Base-by-base conservation (phyloP, 92 coral and sea anemone species). In the Montipora capitata region DNA sequence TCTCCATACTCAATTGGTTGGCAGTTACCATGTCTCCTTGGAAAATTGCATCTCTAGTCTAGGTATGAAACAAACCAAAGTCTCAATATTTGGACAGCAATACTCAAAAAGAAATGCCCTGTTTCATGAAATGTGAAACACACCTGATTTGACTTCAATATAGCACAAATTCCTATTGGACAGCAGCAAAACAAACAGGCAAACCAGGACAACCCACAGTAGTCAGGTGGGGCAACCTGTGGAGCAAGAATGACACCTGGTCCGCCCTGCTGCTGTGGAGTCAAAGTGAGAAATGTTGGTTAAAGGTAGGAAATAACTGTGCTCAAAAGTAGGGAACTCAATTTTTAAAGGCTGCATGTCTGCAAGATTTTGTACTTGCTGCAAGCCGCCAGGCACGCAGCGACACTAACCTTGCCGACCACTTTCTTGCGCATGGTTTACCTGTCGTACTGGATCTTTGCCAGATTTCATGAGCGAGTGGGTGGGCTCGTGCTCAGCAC, bases 171-270 rank as follows among this genome's bases (percentile, higher is more conserved):
- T 68, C 93, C 95, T 40, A 64, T 2, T 18, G 95, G 95, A 76
- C 88, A 89, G 82, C 73, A 92, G 51, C 95, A 89, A 79, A 87
- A 92, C 77, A 92, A 70, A 61, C 95, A 92, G 10, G 95, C 72
- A 76, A 89, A 92, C 93, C 93, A 92, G 39, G 95, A 74, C 66
- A 92, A 66, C 48, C 16, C 91, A 74, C 88, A 79, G 77, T 92
- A 83, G 63, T 92, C 93, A 15, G 93, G 91, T 10, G 93, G 93
- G 3, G 74, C 70, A 11, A 87, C 62, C 51, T 41, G 72, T 15
- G 88, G 86, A 52, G 86, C 90, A 64, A 72, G 52, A 15, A 86
- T 79, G 66, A 81, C 84, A 45, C 68, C 20, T 13, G 91, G 91
- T 27, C 81, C 88, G 20, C 76, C 92, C 43, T 74, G 43, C 66